These are phyloP conservation scores for Siniperca scherzeri DNA, from an alignment of 2,797 vertebrate genomes.

Conservation along the genomic window DNA sequence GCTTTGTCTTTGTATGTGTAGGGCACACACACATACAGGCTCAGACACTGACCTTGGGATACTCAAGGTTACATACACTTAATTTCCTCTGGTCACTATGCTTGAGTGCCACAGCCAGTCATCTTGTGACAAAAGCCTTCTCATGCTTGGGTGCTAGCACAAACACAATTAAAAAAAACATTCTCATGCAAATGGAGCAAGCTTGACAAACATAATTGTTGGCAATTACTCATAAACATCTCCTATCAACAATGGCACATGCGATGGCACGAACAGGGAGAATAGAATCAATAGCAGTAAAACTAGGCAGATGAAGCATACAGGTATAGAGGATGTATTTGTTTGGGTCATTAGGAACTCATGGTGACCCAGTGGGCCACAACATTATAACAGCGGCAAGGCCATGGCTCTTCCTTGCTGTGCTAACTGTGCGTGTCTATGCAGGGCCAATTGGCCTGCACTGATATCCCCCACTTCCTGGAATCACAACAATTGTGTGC, in stretches of 20 bases:
- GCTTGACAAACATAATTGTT: slow-evolving; percentile 63
- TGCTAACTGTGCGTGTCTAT: slow-evolving; percentile 71
- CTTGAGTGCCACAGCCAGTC: slow-evolving; percentile 34
- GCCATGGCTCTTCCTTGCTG: slow-evolving; percentile 61
- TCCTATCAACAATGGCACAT: slow-evolving; percentile 71
- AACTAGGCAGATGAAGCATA: slow-evolving; percentile 54
- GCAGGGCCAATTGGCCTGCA: slow-evolving; percentile 72
- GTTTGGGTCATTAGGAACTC: slow-evolving; percentile 77
- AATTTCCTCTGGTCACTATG: slow-evolving; percentile 12
- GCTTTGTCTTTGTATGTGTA: neutral
- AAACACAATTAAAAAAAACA: slow-evolving; percentile 70
- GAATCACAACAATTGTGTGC: slow-evolving; percentile 76
- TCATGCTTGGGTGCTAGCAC: slow-evolving; percentile 61
- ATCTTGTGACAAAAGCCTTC: slow-evolving; percentile 51
- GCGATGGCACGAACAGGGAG: slow-evolving; percentile 59
- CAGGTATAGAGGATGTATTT: slow-evolving; percentile 70
- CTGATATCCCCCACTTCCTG: slow-evolving; percentile 72
- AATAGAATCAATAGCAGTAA: slow-evolving; percentile 53
- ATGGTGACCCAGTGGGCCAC: slow-evolving; percentile 77
- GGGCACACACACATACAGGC: neutral
- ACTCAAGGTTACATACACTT: slow-evolving; percentile 12
- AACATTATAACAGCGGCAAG: slow-evolving; percentile 56
- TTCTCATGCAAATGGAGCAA: slow-evolving; percentile 59
- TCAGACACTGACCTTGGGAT: slow-evolving; percentile 4
- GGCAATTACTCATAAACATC: slow-evolving; percentile 79